Conservation (phyloP, 2,797 vertebrate species). For the Kryptolebias ocellatus region DNA sequence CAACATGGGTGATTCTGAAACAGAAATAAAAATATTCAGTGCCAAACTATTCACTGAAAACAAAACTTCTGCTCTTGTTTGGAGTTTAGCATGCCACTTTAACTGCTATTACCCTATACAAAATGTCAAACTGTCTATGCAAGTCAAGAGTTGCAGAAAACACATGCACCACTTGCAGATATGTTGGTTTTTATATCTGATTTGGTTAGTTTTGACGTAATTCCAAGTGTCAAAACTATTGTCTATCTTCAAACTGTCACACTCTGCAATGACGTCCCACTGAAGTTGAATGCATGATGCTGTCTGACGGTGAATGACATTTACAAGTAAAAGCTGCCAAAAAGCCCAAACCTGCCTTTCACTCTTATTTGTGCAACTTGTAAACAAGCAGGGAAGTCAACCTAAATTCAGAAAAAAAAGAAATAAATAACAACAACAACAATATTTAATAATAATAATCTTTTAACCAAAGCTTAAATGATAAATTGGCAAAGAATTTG, state of each 20-base stretch:
- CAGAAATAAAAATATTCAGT: slow-evolving; percentile 22
- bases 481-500: not conserved
- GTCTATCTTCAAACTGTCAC: slow-evolving; percentile 61
- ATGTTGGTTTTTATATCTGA: slow-evolving; percentile 40
- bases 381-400: slow-evolving; percentile 22
- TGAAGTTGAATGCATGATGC: slow-evolving; percentile 50
- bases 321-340: slow-evolving; percentile 52
- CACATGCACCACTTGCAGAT: slow-evolving; percentile 25
- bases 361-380: slow-evolving; percentile 11
- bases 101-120: slow-evolving; percentile 23
- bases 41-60: slow-evolving; percentile 38
- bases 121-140: slow-evolving; percentile 23
- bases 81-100: slow-evolving; percentile 4
- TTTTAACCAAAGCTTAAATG: not conserved
- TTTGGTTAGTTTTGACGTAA: slow-evolving; percentile 48
- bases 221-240: slow-evolving; percentile 55
- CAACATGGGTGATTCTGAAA: not conserved
- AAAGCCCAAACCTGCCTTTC: slow-evolving; percentile 37
- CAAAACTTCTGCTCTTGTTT: not conserved
- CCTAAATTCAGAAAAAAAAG: not conserved
- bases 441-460: not conserved
- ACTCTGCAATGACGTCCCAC: slow-evolving; percentile 26
- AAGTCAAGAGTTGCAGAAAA: slow-evolving; percentile 19
- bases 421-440: not conserved
- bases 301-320: slow-evolving; percentile 56